These are phyloP conservation scores for Centruroides sculpturatus DNA, from an alignment of 1,140 invertebrate genomes.

Conservation along the genomic window DNA sequence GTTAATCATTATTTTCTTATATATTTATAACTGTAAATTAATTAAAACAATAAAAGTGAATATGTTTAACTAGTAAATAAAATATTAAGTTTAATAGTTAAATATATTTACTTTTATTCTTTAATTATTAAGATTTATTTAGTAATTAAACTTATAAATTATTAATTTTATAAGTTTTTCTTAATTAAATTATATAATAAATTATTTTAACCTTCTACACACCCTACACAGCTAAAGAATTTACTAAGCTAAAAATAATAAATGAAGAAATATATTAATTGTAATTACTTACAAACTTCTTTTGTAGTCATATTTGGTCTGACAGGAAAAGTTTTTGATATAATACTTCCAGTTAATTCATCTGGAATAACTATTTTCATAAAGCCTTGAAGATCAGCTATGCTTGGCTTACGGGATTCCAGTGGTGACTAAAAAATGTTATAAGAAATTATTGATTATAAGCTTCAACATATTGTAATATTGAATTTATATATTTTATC, in stretches of 20 bases:
- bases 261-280: background rate
- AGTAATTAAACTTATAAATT: too few relatives aligned
- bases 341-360: conserved; percentile 74
- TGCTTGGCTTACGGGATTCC: conserved; percentile 26
- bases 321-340: conserved; percentile 77
- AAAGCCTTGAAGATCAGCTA: conserved; percentile 51
- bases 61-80: too few relatives aligned
- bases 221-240: background rate
- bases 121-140: too few relatives aligned
- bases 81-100: too few relatives aligned
- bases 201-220: too few relatives aligned
- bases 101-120: too few relatives aligned
- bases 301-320: conserved; percentile 78
- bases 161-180: too few relatives aligned
- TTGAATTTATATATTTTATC: too few relatives aligned
- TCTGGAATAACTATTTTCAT: conserved; percentile 80
- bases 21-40: too few relatives aligned
- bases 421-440: conserved; percentile 1
- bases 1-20: too few relatives aligned
- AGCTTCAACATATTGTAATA: background rate
- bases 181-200: too few relatives aligned
- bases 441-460: background rate
- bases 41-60: too few relatives aligned
- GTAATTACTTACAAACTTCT: conserved; percentile 52
- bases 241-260: background rate